These are phyloP conservation scores for Eremophila alpestris DNA, from an alignment of 2,797 vertebrate genomes.

Conservation along the genomic window DNA sequence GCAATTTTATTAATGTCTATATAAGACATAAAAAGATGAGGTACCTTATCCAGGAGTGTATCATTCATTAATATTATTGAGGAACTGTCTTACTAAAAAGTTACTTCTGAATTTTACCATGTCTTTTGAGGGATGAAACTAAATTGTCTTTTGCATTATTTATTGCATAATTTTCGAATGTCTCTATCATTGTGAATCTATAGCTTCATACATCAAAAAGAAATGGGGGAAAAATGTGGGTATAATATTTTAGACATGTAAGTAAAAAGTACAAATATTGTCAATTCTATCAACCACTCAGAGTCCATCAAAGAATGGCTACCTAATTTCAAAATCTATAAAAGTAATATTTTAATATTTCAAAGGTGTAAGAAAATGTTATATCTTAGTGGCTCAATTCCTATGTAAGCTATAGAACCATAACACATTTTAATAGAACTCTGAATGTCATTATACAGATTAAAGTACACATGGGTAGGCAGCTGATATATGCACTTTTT, in stretches of 20 bases:
- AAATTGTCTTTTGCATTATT: slow-evolving; percentile 73
- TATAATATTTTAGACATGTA: not conserved
- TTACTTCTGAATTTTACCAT: slow-evolving; percentile 50
- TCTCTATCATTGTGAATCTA: slow-evolving; percentile 17
- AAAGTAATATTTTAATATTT: not conserved
- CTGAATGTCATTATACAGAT: not conserved
- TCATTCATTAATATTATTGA: slow-evolving; percentile 69
- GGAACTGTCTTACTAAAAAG: slow-evolving; percentile 67
- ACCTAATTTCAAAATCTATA: slow-evolving; percentile 13
- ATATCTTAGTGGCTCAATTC: not conserved
- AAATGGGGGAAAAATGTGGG: not conserved
- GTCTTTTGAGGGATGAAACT: slow-evolving; percentile 52
- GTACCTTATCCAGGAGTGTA: slow-evolving; percentile 24
- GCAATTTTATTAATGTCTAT: slow-evolving; percentile 61
- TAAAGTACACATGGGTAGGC: not conserved
- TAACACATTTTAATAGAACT: not conserved
- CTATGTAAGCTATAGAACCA: not conserved
- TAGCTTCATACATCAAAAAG: slow-evolving; percentile 32
- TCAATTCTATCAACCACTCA: not conserved
- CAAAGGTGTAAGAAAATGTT: not conserved
- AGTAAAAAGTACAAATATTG: not conserved
- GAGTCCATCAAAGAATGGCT: not conserved
- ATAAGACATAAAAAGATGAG: slow-evolving; percentile 66
- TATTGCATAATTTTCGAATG: slow-evolving; percentile 62
- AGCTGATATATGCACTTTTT: not conserved